These are phyloP conservation scores for Colletes gigas DNA, from an alignment of 1,140 invertebrate genomes.

Conservation along the genomic window DNA sequence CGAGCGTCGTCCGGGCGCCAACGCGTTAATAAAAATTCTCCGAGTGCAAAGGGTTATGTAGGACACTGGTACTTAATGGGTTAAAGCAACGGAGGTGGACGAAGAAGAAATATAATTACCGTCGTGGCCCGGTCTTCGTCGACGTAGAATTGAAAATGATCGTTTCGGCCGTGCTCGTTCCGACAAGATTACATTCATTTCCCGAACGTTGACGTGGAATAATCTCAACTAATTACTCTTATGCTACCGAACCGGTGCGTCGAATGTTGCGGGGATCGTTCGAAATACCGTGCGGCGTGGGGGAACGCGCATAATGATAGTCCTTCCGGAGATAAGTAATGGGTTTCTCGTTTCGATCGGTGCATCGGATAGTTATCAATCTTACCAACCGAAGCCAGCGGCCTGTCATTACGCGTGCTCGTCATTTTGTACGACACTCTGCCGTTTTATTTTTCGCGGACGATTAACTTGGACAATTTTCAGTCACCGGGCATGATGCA, in stretches of 20 bases:
- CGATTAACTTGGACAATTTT: constrained; percentile 55
- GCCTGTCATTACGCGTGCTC: constrained; percentile 71
- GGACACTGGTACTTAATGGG: too few relatives aligned
- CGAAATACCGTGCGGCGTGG: constrained; percentile 19
- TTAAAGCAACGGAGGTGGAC: too few relatives aligned
- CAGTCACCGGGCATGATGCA: constrained; percentile 10
- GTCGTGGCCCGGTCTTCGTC: neutral
- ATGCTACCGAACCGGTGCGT: constrained; percentile 55
- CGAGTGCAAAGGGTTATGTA: too few relatives aligned
- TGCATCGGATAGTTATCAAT: constrained; percentile 76
- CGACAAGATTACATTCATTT: neutral
- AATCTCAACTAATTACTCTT: constrained; percentile 60
- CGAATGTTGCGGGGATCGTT: constrained; percentile 44
- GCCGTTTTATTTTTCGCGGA: constrained; percentile 29
- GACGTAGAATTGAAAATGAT: neutral
- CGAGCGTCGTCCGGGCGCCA: too few relatives aligned
- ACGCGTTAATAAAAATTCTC: too few relatives aligned
- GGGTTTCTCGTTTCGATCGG: constrained; percentile 75
- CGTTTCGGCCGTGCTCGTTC: too few relatives aligned
- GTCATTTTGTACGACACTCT: constrained; percentile 63
- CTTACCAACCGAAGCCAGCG: constrained; percentile 57
- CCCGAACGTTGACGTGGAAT: constrained; percentile 30
- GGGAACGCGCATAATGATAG: constrained; percentile 72
- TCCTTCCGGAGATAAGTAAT: constrained; percentile 73
- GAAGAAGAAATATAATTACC: neutral